phyloP scores from a whole-genome alignment of 2,113 vertebrate genomes.

The Penelope pileata region DNA sequence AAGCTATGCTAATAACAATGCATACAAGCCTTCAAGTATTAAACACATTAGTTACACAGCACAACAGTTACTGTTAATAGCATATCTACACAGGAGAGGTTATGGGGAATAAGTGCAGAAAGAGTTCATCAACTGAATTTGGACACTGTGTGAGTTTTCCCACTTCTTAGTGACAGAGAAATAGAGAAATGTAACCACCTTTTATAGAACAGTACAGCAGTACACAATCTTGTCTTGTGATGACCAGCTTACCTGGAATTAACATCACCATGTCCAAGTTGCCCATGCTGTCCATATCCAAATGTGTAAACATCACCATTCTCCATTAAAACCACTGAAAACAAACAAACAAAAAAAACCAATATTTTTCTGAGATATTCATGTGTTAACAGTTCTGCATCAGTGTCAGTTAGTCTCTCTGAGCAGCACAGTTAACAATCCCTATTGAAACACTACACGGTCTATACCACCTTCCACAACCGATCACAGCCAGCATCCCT shows the following conservation, averaged over 20 bases:
- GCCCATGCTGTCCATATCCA: constrained; percentile 97
- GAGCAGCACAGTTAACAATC: not conserved
- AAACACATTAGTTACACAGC: not conserved
- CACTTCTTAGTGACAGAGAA: not conserved
- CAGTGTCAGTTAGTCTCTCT: not conserved
- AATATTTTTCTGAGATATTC: not conserved
- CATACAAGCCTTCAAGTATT: not conserved
- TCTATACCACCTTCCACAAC: not conserved
- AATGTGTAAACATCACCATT: constrained; percentile 98
- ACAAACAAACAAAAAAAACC: not conserved
- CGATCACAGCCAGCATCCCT: not conserved
- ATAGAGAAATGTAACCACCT: not conserved
- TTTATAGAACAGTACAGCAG: not conserved
- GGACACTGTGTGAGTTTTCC: not conserved
- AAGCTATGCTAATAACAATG: not conserved
- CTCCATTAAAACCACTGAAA: constrained; percentile 96
- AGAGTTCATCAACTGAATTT: not conserved
- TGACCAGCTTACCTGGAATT: constrained; percentile 88
- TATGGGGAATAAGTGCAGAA: not conserved
- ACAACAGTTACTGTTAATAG: not conserved
- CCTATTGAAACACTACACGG: not conserved
- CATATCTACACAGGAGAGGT: not conserved
- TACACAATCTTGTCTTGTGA: not conserved
- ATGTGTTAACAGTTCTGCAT: not conserved
- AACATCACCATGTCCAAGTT: constrained; percentile 96